Evolutionary conservation across 2,797 vertebrate species (phyloP), one percentile per base, ranked within the genome.

Genomic region (Brotogeris chrysoptera): DNA sequence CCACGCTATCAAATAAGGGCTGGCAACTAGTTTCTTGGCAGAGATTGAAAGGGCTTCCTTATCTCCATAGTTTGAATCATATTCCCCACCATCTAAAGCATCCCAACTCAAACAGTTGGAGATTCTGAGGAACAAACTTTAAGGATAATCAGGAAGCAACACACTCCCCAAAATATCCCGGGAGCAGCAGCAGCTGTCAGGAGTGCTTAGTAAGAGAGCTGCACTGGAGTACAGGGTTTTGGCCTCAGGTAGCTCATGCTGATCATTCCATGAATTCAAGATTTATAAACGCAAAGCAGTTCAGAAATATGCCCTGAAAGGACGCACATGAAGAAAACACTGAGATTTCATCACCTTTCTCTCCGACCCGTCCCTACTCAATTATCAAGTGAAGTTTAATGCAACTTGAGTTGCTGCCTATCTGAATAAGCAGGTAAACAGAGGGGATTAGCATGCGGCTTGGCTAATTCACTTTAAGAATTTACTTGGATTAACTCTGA

Each of bases 371-470:
- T 80, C 70, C 41, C 11, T 25, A 76, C 68, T 86, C 70, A 93
- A 80, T 69, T 80, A 86, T 47, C 66, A 44, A 87, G 78, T 38
- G n/a, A 84, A 55, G 50, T 93, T 88, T 77, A 92, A 59, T 36
- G 41, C 15, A 76, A 64, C 27, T 80, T 61, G 46, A 46, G 52
- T 14, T 65, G 57, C 43, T 93, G 85, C 41, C 46, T 93, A 59
- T 88, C 91, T 90, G 76, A 86, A 71, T 46, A 83, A 64, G n/a
- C 61, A 94, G 80, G 85, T 93, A 96, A 95, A 96, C 81, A 93
- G 17, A 71, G 34, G 80, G 32, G 69, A 92, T 95, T 90, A 96
- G 47, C 43, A 79, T 5, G 2, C 63, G 93, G 80, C 68, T 92
- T 93, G 77, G 84, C 46, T 93, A 90, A 93, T 69, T 96, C 83